Evolutionary conservation across 2,797 vertebrate species (phyloP).

Genomic region (Diceros bicornis): DNA sequence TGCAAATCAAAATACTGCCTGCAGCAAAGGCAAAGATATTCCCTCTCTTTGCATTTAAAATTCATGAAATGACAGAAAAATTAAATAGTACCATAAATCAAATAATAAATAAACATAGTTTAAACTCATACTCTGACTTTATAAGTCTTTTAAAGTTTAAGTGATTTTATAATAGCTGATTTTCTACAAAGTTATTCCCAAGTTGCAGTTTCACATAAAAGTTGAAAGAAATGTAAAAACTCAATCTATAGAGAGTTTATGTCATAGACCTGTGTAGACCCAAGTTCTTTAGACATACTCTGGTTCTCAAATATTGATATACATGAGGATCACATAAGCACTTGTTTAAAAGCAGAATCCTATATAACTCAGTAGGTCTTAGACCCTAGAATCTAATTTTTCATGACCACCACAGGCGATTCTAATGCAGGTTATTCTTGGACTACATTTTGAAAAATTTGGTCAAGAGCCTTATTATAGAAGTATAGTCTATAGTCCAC

Average conservation of each 20-base stretch:
- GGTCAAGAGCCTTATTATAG: neutral
- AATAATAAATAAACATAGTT: slow-evolving; percentile 68
- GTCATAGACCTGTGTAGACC: neutral
- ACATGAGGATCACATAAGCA: neutral
- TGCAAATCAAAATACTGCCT: slow-evolving; percentile 68
- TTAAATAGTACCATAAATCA: slow-evolving; percentile 71
- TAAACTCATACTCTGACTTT: slow-evolving; percentile 1
- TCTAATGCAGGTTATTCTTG: neutral
- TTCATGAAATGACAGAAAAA: slow-evolving; percentile 81
- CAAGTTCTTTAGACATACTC: neutral
- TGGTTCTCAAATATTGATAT: neutral
- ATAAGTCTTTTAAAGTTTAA: slow-evolving; percentile 66
- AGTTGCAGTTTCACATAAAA: neutral
- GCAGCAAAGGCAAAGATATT: slow-evolving; percentile 64
- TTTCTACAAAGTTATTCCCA: slow-evolving; percentile 40
- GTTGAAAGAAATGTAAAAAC: neutral
- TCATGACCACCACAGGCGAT: neutral
- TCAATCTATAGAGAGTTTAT: neutral
- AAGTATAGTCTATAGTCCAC: neutral
- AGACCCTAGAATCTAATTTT: neutral
- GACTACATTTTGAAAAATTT: neutral
- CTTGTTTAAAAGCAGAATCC: neutral
- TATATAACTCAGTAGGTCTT: neutral
- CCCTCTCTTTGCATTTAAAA: slow-evolving; percentile 70
- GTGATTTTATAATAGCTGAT: slow-evolving; percentile 28